These are phyloP conservation scores for Sebastes hopkinsi DNA, from an alignment of 2,797 vertebrate genomes.

Conservation along the genomic window DNA sequence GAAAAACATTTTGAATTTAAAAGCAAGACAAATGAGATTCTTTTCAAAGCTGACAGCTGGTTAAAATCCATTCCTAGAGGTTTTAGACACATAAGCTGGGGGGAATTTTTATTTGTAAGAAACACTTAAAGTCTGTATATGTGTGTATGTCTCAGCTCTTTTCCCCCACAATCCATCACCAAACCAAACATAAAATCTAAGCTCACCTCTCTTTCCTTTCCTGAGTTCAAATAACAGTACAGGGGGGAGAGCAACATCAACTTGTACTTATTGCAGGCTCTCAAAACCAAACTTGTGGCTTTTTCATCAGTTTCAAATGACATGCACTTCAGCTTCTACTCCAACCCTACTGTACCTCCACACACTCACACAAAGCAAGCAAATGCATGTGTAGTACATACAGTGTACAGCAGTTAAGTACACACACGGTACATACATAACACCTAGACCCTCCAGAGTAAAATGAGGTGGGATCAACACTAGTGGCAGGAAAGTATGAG, in stretches of 20 bases:
- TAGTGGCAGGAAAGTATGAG: not conserved
- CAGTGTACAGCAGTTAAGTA: not conserved
- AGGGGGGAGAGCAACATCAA: constrained; percentile 36
- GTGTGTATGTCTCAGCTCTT: constrained; percentile 40
- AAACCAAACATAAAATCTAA: constrained; percentile 60
- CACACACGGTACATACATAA: not conserved
- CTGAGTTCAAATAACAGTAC: constrained; percentile 62
- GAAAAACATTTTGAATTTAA: constrained; percentile 30
- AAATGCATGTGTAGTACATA: constrained; percentile 12
- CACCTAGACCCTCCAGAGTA: not conserved
- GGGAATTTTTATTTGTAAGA: constrained; percentile 25
- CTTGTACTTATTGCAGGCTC: constrained; percentile 45
- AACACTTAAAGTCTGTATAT: constrained; percentile 35
- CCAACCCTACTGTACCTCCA: constrained; percentile 2
- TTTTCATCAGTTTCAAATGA: constrained; percentile 72
- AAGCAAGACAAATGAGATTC: constrained; percentile 54
- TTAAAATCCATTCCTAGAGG: constrained; percentile 37
- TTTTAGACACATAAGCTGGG: constrained; percentile 33
- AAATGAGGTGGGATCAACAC: constrained; percentile 31
- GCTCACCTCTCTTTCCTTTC: constrained; percentile 67
- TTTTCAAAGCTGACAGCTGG: constrained; percentile 44
- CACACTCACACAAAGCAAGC: constrained; percentile 16
- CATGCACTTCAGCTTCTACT: constrained; percentile 34
- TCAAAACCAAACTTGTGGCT: constrained; percentile 68
- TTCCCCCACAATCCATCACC: constrained; percentile 59